phyloP scores from a whole-genome alignment of 1,140 invertebrate genomes.

The Neotoxoptera formosana region DNA sequence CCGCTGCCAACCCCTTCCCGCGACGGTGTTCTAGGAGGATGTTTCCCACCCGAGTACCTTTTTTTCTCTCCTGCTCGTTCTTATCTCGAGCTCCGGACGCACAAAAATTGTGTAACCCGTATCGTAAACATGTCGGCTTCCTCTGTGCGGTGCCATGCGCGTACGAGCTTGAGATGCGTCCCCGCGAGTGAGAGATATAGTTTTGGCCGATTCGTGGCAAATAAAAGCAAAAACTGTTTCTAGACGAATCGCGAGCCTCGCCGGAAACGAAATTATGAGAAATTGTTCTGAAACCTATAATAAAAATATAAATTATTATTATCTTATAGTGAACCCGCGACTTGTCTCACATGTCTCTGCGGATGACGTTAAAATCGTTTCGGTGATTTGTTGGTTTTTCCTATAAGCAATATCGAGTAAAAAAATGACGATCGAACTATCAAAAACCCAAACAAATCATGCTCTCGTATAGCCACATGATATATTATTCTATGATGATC shows the following conservation, averaged over 20 bases:
- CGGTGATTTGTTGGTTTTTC: too few relatives aligned
- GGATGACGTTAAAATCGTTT: neutral
- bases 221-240: neutral
- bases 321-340: too few relatives aligned
- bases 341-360: too few relatives aligned
- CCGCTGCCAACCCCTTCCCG: neutral
- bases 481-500: too few relatives aligned
- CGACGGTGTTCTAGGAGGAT: neutral
- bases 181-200: neutral
- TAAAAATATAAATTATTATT: too few relatives aligned
- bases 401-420: too few relatives aligned
- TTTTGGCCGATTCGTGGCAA: neutral
- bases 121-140: conserved; percentile 21
- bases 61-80: neutral
- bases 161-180: neutral
- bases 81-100: conserved; percentile 22
- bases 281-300: neutral
- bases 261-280: neutral
- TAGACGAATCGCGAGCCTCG: neutral
- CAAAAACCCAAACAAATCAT: too few relatives aligned
- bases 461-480: too few relatives aligned
- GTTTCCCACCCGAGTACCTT: neutral
- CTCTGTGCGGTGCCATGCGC: neutral
- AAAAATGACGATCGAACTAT: too few relatives aligned
- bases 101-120: conserved; percentile 35